phyloP scores from a whole-genome alignment of 2,888 invertebrate genomes.

The Diplolepis rosae region DNA sequence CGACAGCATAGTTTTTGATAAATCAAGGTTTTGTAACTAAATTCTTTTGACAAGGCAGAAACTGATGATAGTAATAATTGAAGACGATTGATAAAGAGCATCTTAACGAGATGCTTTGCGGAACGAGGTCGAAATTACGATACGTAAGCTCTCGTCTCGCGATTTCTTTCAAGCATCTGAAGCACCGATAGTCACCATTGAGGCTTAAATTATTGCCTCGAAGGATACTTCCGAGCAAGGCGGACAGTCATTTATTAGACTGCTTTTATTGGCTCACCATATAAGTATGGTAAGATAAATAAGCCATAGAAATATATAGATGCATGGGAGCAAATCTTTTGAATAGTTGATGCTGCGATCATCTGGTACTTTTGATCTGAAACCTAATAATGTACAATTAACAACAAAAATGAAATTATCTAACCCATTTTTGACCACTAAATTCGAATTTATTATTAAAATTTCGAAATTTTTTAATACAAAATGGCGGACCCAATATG shows the following conservation, averaged over 20 bases:
- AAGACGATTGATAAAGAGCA: neutral
- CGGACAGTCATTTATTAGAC: slow-evolving; percentile 51
- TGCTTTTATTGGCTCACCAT: slow-evolving; percentile 42
- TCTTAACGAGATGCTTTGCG: neutral
- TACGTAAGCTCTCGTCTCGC: neutral
- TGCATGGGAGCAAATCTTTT: slow-evolving; percentile 5
- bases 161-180: slow-evolving; percentile 19
- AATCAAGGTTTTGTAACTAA: neutral
- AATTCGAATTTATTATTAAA: too few relatives aligned
- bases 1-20: neutral
- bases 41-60: neutral
- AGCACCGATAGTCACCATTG: slow-evolving; percentile 30
- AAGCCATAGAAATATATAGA: slow-evolving; percentile 13
- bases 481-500: too few relatives aligned
- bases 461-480: too few relatives aligned
- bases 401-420: too few relatives aligned
- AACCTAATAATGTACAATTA: too few relatives aligned
- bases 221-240: slow-evolving; percentile 39
- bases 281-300: slow-evolving; percentile 40
- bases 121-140: slow-evolving; percentile 32
- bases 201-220: slow-evolving; percentile 25
- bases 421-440: too few relatives aligned
- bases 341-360: neutral
- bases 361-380: neutral
- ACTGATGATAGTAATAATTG: slow-evolving; percentile 1